A percentile compares a stretch with the other conserved stretches of the same genome.
Evolutionary conservation across 2,113 vertebrate genomes (phyloP).

Genomic region (Stegastes partitus): DNA sequence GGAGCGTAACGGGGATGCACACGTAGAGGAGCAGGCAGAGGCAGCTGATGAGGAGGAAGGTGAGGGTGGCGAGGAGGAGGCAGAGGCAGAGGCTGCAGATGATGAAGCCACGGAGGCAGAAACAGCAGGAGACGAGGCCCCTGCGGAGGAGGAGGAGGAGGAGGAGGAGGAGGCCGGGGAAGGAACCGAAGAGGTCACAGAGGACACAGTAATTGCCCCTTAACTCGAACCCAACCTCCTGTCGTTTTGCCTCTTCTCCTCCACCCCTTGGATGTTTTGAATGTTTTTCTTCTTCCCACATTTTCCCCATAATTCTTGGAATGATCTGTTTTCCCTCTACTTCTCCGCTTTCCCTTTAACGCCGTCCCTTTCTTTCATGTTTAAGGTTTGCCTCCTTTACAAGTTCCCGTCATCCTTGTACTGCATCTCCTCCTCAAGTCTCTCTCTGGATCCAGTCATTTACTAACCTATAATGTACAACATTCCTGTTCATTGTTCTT

Average conservation of each 20-base stretch:
- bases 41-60: slow-evolving; percentile 36
- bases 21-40: slow-evolving; percentile 48
- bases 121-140: slow-evolving; percentile 32
- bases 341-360: slow-evolving; percentile 18
- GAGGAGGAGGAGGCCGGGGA: slow-evolving; percentile 39
- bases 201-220: slow-evolving; percentile 77
- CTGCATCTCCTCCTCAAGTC: slow-evolving; percentile 30
- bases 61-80: slow-evolving; percentile 39
- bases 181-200: slow-evolving; percentile 68
- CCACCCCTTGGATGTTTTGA: slow-evolving; percentile 26
- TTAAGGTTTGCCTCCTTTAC: slow-evolving; percentile 51
- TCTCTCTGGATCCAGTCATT: slow-evolving; percentile 16
- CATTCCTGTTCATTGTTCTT: slow-evolving; percentile 9
- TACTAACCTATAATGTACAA: slow-evolving; percentile 36
- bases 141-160: slow-evolving; percentile 43
- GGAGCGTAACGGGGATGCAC: slow-evolving; percentile 73
- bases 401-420: slow-evolving; percentile 21
- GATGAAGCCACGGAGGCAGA: slow-evolving; percentile 57
- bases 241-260: slow-evolving; percentile 21
- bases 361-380: slow-evolving; percentile 22
- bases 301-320: slow-evolving; percentile 44
- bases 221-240: slow-evolving; percentile 31
- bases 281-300: slow-evolving; percentile 23
- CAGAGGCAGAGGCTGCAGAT: slow-evolving; percentile 38
- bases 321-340: slow-evolving; percentile 48